These are phyloP conservation scores for Taeniopygia guttata DNA, from an alignment of 2,797 vertebrate species.

Conservation along the genomic window DNA sequence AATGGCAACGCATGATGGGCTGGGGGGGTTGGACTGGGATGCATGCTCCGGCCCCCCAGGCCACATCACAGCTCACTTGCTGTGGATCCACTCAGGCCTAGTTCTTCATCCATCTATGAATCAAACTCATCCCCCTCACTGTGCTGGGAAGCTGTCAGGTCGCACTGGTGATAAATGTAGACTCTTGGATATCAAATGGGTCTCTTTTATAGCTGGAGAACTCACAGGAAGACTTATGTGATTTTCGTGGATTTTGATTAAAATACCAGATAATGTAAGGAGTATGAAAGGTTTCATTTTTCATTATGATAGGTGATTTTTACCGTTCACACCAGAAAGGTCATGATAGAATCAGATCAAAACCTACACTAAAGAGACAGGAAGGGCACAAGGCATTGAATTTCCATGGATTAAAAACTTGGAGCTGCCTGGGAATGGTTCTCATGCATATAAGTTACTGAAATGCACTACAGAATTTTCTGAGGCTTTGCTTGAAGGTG, in stretches of 20 bases:
- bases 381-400: background rate
- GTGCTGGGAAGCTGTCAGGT: background rate
- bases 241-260: background rate
- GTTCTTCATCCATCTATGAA: background rate
- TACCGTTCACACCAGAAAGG: background rate
- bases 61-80: background rate
- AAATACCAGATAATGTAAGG: background rate
- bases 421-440: background rate
- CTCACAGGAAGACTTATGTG: background rate
- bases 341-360: background rate
- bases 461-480: background rate
- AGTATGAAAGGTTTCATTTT: background rate
- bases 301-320: background rate
- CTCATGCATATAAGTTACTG: background rate
- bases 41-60: fast-evolving
- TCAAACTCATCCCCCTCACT: background rate
- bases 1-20: background rate
- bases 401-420: background rate
- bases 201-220: background rate
- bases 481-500: background rate
- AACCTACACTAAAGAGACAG: background rate
- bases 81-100: fast-evolving
- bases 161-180: background rate
- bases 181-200: background rate
- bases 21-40: background rate